phyloP scores from a whole-genome alignment of 2,113 vertebrate species.

The Chaenocephalus aceratus region DNA sequence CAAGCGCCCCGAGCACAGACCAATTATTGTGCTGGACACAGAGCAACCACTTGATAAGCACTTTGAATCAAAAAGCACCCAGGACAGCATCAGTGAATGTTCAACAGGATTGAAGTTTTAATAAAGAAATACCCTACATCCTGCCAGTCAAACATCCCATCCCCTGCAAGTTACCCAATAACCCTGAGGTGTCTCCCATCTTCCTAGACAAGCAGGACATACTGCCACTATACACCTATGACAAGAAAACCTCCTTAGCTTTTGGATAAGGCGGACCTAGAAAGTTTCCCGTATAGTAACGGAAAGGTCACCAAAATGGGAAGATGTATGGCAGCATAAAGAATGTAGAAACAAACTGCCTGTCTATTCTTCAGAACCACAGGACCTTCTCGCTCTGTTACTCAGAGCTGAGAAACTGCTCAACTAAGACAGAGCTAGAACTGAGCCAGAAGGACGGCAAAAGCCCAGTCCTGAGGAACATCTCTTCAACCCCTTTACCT shows the following conservation, averaged over 20 bases:
- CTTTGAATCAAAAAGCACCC: slow-evolving; percentile 86
- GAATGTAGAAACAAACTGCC: slow-evolving; percentile 89
- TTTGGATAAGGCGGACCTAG: slow-evolving; percentile 87
- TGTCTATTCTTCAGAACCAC: slow-evolving; percentile 85
- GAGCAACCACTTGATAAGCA: slow-evolving; percentile 90
- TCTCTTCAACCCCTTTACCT: slow-evolving; percentile 64
- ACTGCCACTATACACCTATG: slow-evolving; percentile 85
- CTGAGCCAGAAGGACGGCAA: slow-evolving; percentile 86
- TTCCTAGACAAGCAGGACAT: slow-evolving; percentile 87
- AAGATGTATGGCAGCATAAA: slow-evolving; percentile 91
- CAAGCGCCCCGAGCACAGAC: slow-evolving; percentile 93
- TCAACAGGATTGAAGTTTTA: slow-evolving; percentile 88
- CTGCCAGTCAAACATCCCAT: slow-evolving; percentile 89
- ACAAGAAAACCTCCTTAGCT: slow-evolving; percentile 81
- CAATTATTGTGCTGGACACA: slow-evolving; percentile 87
- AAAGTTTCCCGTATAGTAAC: slow-evolving; percentile 87
- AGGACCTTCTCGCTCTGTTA: slow-evolving; percentile 87
- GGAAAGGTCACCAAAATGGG: slow-evolving; percentile 88
- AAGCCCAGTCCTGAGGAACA: slow-evolving; percentile 70
- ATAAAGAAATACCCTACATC: slow-evolving; percentile 91
- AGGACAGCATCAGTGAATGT: slow-evolving; percentile 88
- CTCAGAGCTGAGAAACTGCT: slow-evolving; percentile 88
- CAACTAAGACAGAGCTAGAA: slow-evolving; percentile 87
- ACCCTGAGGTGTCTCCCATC: slow-evolving; percentile 87
- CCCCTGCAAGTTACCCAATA: slow-evolving; percentile 85